These are phyloP conservation scores for Megaustenia siamemsis DNA, from an alignment of 2,888 invertebrate species.

Conservation along the genomic window DNA sequence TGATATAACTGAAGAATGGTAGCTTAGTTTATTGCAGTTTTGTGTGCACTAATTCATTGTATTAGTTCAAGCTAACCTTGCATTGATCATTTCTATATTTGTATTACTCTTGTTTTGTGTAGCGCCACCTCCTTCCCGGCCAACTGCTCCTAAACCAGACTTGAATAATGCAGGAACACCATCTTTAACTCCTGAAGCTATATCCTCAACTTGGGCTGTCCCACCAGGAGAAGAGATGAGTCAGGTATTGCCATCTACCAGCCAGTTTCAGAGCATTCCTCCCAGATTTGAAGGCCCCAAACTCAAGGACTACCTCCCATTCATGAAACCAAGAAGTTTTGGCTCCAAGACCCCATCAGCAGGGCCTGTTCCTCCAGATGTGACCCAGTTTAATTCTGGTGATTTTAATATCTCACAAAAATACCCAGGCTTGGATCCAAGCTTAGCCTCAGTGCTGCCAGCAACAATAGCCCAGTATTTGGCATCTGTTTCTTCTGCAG, in stretches of 20 bases:
- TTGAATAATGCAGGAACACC: conserved; percentile 7
- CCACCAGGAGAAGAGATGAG: conserved; percentile 10
- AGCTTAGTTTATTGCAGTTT: too few relatives aligned
- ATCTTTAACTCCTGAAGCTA: neutral
- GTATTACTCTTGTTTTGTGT: too few relatives aligned
- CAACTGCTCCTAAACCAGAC: conserved; percentile 70
- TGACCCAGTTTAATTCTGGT: conserved; percentile 14
- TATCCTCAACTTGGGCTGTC: neutral
- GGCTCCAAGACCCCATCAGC: conserved; percentile 66
- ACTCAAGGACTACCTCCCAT: conserved; percentile 92
- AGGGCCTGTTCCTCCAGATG: conserved; percentile 36
- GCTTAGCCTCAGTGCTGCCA: conserved; percentile 47
- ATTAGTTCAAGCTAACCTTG: too few relatives aligned
- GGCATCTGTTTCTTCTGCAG: conserved; percentile 35
- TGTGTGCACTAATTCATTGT: too few relatives aligned
- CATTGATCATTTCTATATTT: too few relatives aligned
- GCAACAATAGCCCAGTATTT: conserved; percentile 53
- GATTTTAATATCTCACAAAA: conserved; percentile 12
- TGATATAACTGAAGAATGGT: too few relatives aligned
- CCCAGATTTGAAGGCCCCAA: conserved; percentile 83
- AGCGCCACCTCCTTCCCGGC: conserved; percentile 67
- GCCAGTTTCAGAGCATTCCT: conserved; percentile 53
- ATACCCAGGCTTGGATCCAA: conserved; percentile 48
- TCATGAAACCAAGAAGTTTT: conserved; percentile 83
- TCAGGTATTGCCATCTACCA: neutral